These are phyloP conservation scores for Microcaecilia unicolor DNA, from an alignment of 2,797 vertebrate genomes.

Conservation along the genomic window DNA sequence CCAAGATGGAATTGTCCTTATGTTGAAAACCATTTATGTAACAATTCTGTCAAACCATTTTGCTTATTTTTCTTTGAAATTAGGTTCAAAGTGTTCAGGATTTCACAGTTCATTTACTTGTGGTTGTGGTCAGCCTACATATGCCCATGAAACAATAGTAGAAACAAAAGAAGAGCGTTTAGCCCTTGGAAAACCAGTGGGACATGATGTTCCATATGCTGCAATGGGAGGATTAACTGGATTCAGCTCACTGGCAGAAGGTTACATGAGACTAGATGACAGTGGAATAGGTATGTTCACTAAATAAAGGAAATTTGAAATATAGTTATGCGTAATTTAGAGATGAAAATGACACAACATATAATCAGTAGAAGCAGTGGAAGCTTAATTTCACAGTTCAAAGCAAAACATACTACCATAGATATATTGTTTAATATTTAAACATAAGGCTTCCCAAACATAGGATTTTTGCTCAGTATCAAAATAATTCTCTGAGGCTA, in stretches of 20 bases:
- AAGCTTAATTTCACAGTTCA: no score
- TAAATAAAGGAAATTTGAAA: neutral
- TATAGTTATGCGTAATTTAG: neutral
- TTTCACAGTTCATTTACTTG: conserved; percentile 75
- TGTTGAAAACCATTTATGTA: no score
- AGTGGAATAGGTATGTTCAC: conserved; percentile 57
- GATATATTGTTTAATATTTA: no score
- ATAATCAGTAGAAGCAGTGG: no score
- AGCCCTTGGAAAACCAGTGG: conserved; percentile 65
- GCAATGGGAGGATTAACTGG: conserved; percentile 86
- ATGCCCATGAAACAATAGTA: conserved; percentile 71
- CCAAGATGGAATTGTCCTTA: no score
- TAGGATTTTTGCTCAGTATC: no score
- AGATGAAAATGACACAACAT: no score
- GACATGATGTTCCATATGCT: conserved; percentile 70
- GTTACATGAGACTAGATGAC: conserved; percentile 68
- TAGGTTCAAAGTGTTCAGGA: conserved; percentile 72
- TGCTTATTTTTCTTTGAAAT: conserved; percentile 1
- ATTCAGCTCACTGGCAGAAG: conserved; percentile 79
- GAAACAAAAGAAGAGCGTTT: conserved; percentile 74
- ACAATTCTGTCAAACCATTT: no score
- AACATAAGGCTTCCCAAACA: no score
- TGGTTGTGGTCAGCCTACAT: conserved; percentile 71
- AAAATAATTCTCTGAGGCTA: no score
- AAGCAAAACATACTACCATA: no score